These are phyloP conservation scores for Papilio polytes DNA, from an alignment of 1,140 invertebrate species.

Conservation along the genomic window DNA sequence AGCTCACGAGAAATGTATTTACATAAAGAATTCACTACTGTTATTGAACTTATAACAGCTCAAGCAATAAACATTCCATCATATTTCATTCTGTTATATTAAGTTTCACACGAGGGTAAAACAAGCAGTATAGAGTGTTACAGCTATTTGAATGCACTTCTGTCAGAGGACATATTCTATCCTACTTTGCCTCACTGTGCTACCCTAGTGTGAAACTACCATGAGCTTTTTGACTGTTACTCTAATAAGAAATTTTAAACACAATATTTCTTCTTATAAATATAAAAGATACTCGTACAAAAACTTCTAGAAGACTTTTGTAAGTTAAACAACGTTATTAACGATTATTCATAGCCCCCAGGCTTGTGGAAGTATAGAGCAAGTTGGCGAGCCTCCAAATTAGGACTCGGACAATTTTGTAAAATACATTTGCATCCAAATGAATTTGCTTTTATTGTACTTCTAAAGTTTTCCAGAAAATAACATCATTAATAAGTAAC, in stretches of 20 bases:
- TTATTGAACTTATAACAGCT: constrained; percentile 23
- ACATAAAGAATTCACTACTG: constrained; percentile 7
- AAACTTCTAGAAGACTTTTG: constrained; percentile 3
- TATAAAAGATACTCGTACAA: background rate
- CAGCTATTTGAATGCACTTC: no score
- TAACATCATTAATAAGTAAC: background rate
- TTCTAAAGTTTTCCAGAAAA: background rate
- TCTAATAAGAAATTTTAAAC: background rate
- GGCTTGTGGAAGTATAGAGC: background rate
- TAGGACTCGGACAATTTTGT: background rate
- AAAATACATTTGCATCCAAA: constrained; percentile 12
- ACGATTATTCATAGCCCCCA: constrained; percentile 17
- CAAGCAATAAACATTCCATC: constrained; percentile 14
- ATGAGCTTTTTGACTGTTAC: background rate
- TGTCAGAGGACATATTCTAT: background rate
- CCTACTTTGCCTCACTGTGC: background rate
- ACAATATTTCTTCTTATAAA: background rate
- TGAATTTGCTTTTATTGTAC: background rate
- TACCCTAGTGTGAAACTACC: background rate
- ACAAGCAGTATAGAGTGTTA: background rate
- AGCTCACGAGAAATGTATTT: constrained; percentile 8
- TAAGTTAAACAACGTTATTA: constrained; percentile 16
- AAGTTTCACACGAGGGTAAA: background rate
- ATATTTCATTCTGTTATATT: background rate
- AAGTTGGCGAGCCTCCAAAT: constrained; percentile 25